phyloP scores from a whole-genome alignment of 2,113 vertebrate genomes.

The Lepidothrix coronata region DNA sequence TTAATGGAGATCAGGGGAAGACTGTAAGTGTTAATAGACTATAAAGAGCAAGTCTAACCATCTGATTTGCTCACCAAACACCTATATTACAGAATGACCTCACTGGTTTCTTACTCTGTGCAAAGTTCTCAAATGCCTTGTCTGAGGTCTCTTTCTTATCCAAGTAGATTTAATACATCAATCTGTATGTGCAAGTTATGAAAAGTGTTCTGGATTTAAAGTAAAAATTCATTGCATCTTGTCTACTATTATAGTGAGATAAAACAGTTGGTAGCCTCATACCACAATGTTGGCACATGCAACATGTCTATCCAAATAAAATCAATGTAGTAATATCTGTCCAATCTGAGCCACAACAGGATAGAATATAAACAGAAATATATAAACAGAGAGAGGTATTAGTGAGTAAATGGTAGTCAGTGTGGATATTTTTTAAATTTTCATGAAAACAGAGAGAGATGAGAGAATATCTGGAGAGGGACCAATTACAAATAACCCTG shows the following conservation, averaged over 20 bases:
- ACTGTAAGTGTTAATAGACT: neutral
- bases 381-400: neutral
- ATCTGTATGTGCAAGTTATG: neutral
- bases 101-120: neutral
- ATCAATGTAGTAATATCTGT: neutral
- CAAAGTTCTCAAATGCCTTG: neutral
- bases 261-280: neutral
- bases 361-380: neutral
- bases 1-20: neutral
- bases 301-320: neutral
- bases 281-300: neutral
- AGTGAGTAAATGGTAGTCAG: neutral
- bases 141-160: neutral
- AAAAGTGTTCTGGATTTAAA: neutral
- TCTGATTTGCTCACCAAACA: neutral
- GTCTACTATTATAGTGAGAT: neutral
- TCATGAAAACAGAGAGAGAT: slow-evolving; percentile 13
- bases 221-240: neutral
- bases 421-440: slow-evolving; percentile 13
- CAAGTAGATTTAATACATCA: neutral
- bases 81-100: neutral
- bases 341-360: neutral
- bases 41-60: neutral
- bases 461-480: slow-evolving; percentile 32
- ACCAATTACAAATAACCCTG: slow-evolving; percentile 52